Evolutionary conservation across 2,797 vertebrate genomes (phyloP), one percentile per base, ranked within the genome.

Genomic region (Furcifer pardalis): DNA sequence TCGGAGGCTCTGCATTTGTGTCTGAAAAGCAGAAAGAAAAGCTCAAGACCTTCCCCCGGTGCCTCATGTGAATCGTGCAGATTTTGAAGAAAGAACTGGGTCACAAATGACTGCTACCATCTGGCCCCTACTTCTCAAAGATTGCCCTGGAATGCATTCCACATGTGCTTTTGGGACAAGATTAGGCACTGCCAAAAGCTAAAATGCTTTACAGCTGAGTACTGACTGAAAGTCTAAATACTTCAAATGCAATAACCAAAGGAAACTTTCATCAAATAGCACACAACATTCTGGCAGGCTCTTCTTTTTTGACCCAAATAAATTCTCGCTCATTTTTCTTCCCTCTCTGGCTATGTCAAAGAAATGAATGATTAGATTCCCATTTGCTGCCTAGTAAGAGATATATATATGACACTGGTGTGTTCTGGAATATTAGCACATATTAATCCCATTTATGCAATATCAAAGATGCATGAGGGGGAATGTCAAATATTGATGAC

Each of bases 51-150:
- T 66, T 91, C 84, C 75, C 86, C 86, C 84, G 71, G 66, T 82
- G 79, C 56, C 46, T 86, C 85, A 89, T 88, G 90, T 88, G 90
- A 93, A 94, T 87, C 80, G 77, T 63, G 84, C 92, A 82, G 88
- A 86, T 87, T 91, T 93, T 32, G 32, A 2, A 17, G 1, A 30
- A 74, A 92, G 91, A 95, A 94, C 52, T 92, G 91, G 93, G 90
- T 93, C 93, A 91, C 89, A 86, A 93, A 91, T 93, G 91, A 94
- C 90, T 92, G 93, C 93, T 94, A 94, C 94, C 94, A 95, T 94
- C 94, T 94, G 94, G 93, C 93, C 88, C 91, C 66, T 84, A 91
- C 91, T 87, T 89, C 90, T 91, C 84, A 78, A 88, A 93, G 91
- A 93, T 95, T 94, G 90, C 82, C 91, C 89, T 93, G 91, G 91